Evolutionary conservation across 2,888 invertebrate genomes (phyloP).

Genomic region (Drosophila anomalata): DNA sequence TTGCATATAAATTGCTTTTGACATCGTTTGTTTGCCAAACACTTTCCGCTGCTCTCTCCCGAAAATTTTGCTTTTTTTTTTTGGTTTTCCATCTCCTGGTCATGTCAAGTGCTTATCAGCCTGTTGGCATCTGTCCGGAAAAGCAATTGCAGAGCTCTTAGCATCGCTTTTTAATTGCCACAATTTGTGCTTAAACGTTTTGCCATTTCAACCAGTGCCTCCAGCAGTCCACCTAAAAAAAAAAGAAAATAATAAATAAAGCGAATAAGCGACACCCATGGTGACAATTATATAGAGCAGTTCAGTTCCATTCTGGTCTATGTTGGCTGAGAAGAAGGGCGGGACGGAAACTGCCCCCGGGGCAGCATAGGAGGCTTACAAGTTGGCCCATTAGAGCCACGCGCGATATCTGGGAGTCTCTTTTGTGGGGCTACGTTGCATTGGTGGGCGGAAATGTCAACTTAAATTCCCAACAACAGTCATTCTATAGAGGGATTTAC

Average conservation of each 20-base stretch:
- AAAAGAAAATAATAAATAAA: constrained; percentile 10
- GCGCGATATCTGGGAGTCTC: constrained; percentile 34
- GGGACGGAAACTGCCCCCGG: constrained; percentile 49
- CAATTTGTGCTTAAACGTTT: constrained; percentile 74
- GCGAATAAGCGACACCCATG: constrained; percentile 71
- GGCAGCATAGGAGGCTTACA: constrained; percentile 49
- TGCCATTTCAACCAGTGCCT: constrained; percentile 60
- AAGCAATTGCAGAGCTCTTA: constrained; percentile 56
- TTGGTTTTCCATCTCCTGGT: constrained; percentile 19
- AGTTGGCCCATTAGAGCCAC: constrained; percentile 52
- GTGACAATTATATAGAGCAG: constrained; percentile 77
- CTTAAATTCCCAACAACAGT: constrained; percentile 29
- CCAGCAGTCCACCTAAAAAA: constrained; percentile 16
- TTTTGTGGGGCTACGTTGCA: constrained; percentile 11
- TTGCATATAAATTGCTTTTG: constrained; percentile 82
- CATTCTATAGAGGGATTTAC: constrained; percentile 10
- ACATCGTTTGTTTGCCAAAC: constrained; percentile 49
- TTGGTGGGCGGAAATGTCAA: constrained; percentile 30
- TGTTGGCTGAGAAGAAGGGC: constrained; percentile 8
- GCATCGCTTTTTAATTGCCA: constrained; percentile 65
- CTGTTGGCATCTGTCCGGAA: constrained; percentile 66
- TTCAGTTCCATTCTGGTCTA: constrained; percentile 20
- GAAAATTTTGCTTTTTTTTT: constrained; percentile 4
- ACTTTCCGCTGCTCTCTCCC: constrained; percentile 11
- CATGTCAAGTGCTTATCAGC: constrained; percentile 64